Evolutionary conservation across 2,888 invertebrate species (phyloP).

Genomic region (Tipula unca): DNA sequence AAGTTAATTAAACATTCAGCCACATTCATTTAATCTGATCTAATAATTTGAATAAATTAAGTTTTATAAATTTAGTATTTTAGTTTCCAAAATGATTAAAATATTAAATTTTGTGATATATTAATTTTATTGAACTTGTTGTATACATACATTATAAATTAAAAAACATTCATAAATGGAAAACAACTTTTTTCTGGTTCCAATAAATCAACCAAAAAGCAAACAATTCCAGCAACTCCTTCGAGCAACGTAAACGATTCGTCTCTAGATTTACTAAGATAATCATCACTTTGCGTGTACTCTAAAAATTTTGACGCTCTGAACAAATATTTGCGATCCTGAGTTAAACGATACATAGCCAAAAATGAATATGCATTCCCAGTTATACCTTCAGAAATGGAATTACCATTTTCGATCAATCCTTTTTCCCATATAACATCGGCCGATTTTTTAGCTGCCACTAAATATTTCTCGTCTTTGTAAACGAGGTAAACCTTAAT

Average conservation of each 20-base stretch:
- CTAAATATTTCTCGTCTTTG: conserved; percentile 62
- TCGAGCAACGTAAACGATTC: conserved; percentile 84
- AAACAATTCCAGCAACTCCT: conserved; percentile 78
- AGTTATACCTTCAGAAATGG: conserved; percentile 81
- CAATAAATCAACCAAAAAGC: conserved; percentile 68
- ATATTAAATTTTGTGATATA: neutral
- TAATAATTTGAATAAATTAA: too few relatives aligned
- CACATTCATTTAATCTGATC: too few relatives aligned
- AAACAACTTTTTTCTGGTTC: conserved; percentile 66
- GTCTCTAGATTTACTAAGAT: conserved; percentile 55
- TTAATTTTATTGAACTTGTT: neutral
- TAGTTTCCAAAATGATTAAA: neutral
- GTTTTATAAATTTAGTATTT: too few relatives aligned
- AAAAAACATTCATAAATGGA: conserved; percentile 68
- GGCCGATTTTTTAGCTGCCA: conserved; percentile 57
- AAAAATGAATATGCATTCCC: conserved; percentile 77
- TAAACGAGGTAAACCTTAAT: conserved; percentile 70
- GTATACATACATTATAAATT: neutral
- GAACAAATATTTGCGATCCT: conserved; percentile 59
- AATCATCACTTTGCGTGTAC: conserved; percentile 59
- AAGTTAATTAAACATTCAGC: too few relatives aligned
- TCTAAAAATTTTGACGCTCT: conserved; percentile 68
- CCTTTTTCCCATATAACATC: conserved; percentile 79
- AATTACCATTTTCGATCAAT: conserved; percentile 76
- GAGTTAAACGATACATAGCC: conserved; percentile 64